phyloP scores from a whole-genome alignment of 2,888 invertebrate genomes.

The Nomada flava region DNA sequence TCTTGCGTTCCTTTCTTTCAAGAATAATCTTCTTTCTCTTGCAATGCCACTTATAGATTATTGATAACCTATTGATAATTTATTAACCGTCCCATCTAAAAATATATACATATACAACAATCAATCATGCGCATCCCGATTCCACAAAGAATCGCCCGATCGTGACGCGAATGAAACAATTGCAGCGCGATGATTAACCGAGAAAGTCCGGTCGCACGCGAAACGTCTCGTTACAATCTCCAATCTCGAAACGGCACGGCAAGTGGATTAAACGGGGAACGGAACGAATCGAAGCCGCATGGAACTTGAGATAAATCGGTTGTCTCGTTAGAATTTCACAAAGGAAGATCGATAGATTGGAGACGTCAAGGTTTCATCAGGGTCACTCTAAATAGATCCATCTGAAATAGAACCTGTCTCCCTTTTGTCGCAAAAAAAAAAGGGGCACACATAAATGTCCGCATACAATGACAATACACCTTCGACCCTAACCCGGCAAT shows the following conservation, averaged over 20 bases:
- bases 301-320: constrained; percentile 10
- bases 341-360: constrained; percentile 20
- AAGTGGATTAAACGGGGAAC: constrained; percentile 3
- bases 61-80: no score
- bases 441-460: background rate
- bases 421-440: background rate
- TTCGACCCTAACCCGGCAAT: background rate
- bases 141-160: background rate
- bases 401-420: constrained; percentile 2
- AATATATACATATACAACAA: background rate
- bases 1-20: no score
- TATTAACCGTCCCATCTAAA: background rate
- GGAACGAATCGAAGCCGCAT: constrained; percentile 6
- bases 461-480: no score
- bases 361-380: constrained; percentile 11
- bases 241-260: background rate
- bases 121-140: background rate
- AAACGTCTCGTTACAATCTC: background rate
- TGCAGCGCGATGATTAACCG: background rate
- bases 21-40: no score
- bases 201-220: background rate
- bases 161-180: background rate
- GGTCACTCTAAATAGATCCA: constrained; percentile 16
- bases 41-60: background rate
- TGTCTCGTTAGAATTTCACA: constrained; percentile 33